Percentiles rank a stretch among this genome's conserved stretches.
Conservation (phyloP, 35 echinoderm and acorn worm species). For the Apostichopus californicus region DNA sequence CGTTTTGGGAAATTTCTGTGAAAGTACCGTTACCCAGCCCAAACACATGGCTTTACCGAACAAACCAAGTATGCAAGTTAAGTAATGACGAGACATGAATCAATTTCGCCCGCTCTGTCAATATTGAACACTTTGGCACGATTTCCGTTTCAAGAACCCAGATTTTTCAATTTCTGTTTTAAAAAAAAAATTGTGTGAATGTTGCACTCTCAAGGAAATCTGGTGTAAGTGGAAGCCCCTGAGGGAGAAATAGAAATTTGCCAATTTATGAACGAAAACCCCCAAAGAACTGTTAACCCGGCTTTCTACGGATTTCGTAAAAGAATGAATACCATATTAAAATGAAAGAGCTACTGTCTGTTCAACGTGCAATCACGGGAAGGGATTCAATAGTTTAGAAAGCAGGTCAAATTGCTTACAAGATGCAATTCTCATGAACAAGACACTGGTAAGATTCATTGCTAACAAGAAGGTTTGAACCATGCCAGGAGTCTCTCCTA, state of each 20-base stretch:
- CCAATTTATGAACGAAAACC: slow-evolving; percentile 17
- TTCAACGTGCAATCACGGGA: background rate
- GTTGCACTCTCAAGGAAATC: background rate
- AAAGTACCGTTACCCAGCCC: background rate
- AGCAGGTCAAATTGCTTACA: no score
- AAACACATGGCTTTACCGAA: background rate
- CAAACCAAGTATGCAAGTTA: background rate
- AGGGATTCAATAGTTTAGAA: background rate
- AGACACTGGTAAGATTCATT: no score
- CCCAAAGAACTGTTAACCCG: slow-evolving; percentile 3
- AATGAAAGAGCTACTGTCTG: background rate
- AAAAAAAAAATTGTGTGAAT: background rate
- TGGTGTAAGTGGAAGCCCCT: background rate
- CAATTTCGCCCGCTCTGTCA: background rate
- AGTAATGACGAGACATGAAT: slow-evolving; percentile 28
- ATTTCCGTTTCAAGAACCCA: slow-evolving; percentile 21
- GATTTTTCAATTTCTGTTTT: slow-evolving; percentile 8
- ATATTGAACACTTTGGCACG: slow-evolving; percentile 19
- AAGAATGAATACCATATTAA: background rate
- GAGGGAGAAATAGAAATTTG: background rate
- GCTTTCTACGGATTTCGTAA: background rate
- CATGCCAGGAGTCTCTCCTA: no score
- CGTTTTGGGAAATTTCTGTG: background rate
- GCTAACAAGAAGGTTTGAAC: no score
- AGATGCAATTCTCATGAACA: no score